Evolutionary conservation across 2,888 invertebrate species (phyloP).

Genomic region (Drosophila koepferae): DNA sequence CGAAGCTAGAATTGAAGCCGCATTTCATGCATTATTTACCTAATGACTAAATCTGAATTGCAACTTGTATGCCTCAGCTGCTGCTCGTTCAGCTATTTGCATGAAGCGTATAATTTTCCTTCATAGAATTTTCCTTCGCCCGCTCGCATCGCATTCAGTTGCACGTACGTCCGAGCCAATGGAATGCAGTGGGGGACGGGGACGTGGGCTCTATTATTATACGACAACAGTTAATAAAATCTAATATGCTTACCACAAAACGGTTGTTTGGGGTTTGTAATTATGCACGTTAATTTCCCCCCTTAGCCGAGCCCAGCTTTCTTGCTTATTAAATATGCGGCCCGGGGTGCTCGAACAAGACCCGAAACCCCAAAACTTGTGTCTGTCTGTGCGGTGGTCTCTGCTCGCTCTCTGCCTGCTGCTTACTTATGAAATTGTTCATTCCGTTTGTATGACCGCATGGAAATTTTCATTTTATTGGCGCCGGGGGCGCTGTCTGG

Average conservation of each 20-base stretch:
- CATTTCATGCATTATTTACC: background rate
- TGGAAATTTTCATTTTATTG: constrained; percentile 81
- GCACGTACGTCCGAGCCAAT: constrained; percentile 12
- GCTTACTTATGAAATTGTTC: constrained; percentile 70
- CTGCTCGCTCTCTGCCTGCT: constrained; percentile 4
- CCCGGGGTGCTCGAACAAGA: constrained; percentile 42
- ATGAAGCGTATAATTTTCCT: background rate
- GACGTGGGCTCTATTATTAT: constrained; percentile 27
- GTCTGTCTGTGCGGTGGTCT: constrained; percentile 20
- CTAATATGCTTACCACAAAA: constrained; percentile 79
- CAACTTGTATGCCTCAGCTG: background rate
- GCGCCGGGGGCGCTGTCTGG: constrained; percentile 77
- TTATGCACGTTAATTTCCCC: constrained; percentile 73
- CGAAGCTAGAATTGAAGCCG: background rate
- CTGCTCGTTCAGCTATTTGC: background rate
- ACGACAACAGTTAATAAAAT: constrained; percentile 75
- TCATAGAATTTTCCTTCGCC: background rate
- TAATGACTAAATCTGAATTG: background rate
- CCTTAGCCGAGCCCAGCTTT: constrained; percentile 5
- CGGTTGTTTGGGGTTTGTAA: constrained; percentile 79
- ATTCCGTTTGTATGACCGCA: constrained; percentile 64
- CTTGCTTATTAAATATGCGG: constrained; percentile 74
- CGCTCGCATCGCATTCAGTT: constrained; percentile 6
- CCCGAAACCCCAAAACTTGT: constrained; percentile 50
- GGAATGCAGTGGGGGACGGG: constrained; percentile 6